phyloP scores from a whole-genome alignment of 1,140 invertebrate genomes.

The Papilio machaon region DNA sequence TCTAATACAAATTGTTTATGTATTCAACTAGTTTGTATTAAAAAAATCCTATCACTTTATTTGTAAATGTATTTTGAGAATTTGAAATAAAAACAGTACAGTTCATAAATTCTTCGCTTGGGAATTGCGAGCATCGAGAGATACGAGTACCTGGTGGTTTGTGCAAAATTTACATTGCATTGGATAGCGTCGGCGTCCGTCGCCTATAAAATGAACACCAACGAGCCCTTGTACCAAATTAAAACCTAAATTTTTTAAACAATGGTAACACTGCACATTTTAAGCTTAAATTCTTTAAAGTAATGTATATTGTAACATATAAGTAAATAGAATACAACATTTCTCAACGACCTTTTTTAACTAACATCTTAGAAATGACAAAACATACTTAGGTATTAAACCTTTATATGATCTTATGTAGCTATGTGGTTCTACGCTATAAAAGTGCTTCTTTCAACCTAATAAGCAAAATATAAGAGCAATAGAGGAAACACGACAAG shows the following conservation, averaged over 20 bases:
- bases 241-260: background rate
- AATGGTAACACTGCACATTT: background rate
- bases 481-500: too few species aligned
- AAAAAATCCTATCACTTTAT: background rate
- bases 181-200: background rate
- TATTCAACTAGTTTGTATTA: background rate
- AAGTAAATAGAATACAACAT: too few species aligned
- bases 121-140: background rate
- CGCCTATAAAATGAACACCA: background rate
- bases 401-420: too few species aligned
- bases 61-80: background rate
- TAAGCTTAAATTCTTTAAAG: too few species aligned
- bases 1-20: too few species aligned
- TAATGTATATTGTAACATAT: too few species aligned
- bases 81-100: background rate
- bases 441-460: too few species aligned
- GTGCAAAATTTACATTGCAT: conserved; percentile 12
- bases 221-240: background rate
- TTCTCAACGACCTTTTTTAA: too few species aligned
- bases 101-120: conserved; percentile 8
- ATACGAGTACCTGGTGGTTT: conserved; percentile 6
- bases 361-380: too few species aligned
- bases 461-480: too few species aligned
- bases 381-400: too few species aligned
- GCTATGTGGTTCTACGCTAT: too few species aligned